Percentiles rank a stretch among this genome's conserved stretches.
These are phyloP conservation scores for Geodia barretti DNA, from an alignment of 37 sponge, comb jelly and placozoan genomes.

Conservation along the genomic window DNA sequence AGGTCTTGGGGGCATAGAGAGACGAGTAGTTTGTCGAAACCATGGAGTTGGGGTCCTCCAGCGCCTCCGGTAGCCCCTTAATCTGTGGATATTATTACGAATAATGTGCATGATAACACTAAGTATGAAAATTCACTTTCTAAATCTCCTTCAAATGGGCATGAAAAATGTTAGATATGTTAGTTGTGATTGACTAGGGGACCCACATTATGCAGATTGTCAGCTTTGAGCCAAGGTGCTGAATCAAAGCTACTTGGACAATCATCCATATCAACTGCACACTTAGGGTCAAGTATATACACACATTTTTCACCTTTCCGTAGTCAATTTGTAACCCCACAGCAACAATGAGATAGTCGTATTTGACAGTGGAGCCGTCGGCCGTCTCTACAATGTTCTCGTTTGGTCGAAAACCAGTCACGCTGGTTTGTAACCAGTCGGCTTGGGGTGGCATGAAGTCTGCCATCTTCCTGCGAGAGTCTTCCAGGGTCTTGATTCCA, in stretches of 20 bases:
- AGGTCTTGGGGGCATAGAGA: slow-evolving; percentile 58
- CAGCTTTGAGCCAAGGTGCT: too few relatives aligned
- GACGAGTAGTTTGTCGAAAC: slow-evolving; percentile 66
- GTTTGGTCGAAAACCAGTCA: slow-evolving; percentile 66
- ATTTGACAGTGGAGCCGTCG: slow-evolving; percentile 55
- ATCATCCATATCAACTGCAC: too few relatives aligned
- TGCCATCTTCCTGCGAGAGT: slow-evolving; percentile 47
- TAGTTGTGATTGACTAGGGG: too few relatives aligned
- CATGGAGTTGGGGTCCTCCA: slow-evolving; percentile 55
- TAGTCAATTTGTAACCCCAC: slow-evolving; percentile 74
- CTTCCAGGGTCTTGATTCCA: slow-evolving; percentile 63
- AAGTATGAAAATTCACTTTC: too few relatives aligned
- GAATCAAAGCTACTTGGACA: too few relatives aligned
- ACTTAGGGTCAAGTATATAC: too few relatives aligned
- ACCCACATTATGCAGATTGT: too few relatives aligned
- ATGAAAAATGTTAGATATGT: too few relatives aligned
- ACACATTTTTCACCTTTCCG: slow-evolving; percentile 65
- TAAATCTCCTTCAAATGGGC: too few relatives aligned
- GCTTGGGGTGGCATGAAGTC: slow-evolving; percentile 66
- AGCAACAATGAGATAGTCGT: slow-evolving; percentile 86
- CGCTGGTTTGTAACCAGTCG: slow-evolving; percentile 48
- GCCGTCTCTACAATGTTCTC: slow-evolving; percentile 59
- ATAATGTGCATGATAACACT: too few relatives aligned
- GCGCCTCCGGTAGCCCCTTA: slow-evolving; percentile 63
- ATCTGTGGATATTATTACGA: slow-evolving; percentile 36